phyloP scores from a whole-genome alignment of 1,140 invertebrate species.

The Dreissena rostriformis region DNA sequence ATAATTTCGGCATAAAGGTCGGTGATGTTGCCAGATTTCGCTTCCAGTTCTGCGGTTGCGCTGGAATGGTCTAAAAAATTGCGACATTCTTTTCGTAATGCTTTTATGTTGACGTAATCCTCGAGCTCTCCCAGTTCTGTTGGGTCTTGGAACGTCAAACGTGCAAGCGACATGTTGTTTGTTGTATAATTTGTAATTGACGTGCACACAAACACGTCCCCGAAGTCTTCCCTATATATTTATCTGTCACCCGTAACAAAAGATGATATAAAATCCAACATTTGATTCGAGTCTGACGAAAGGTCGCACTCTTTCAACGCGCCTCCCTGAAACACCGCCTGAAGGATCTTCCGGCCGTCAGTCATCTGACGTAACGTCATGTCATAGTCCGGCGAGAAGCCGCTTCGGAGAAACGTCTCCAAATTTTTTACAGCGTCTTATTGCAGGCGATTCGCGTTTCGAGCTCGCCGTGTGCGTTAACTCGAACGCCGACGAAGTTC shows the following conservation, averaged over 20 bases:
- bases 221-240: constrained; percentile 8
- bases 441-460: constrained; percentile 51
- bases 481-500: constrained; percentile 51
- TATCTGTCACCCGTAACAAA: constrained; percentile 12
- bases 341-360: constrained; percentile 51
- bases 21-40: constrained; percentile 24
- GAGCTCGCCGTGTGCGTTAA: constrained; percentile 45
- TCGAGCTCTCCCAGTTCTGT: constrained; percentile 27
- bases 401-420: constrained; percentile 46
- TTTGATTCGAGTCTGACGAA: constrained; percentile 38
- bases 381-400: constrained; percentile 8
- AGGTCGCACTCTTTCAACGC: constrained; percentile 52
- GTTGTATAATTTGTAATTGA: neutral
- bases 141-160: constrained; percentile 11
- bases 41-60: constrained; percentile 11
- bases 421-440: constrained; percentile 33
- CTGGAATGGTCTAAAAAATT: constrained; percentile 26
- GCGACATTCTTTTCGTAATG: constrained; percentile 23
- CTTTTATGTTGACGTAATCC: constrained; percentile 12
- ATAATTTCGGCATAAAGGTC: constrained; percentile 51
- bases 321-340: constrained; percentile 53
- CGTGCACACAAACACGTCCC: constrained; percentile 24
- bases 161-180: constrained; percentile 21
- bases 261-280: constrained; percentile 49
- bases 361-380: constrained; percentile 53